These are phyloP conservation scores for Apostichopus californicus DNA, from an alignment of 35 echinoderm and acorn worm genomes.

Conservation along the genomic window DNA sequence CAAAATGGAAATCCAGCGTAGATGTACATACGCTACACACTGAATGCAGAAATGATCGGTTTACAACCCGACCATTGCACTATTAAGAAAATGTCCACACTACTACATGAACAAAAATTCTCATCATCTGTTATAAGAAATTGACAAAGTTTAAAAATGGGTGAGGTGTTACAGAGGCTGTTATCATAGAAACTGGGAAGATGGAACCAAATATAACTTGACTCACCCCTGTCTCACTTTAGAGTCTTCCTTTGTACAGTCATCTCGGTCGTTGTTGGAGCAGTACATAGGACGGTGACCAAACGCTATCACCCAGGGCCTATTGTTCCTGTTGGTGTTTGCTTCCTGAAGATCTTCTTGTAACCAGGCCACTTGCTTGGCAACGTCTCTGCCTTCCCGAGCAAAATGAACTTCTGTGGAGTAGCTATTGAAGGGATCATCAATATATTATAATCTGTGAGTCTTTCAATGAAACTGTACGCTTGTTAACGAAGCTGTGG, in stretches of 20 bases:
- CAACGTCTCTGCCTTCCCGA: constrained; percentile 3
- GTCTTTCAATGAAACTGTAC: not conserved
- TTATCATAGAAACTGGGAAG: too few relatives aligned
- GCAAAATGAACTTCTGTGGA: constrained; percentile 90
- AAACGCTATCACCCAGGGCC: constrained; percentile 89
- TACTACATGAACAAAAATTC: too few relatives aligned
- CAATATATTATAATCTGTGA: not conserved
- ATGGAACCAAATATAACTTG: too few relatives aligned
- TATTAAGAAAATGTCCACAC: too few relatives aligned
- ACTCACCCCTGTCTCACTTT: constrained; percentile 62
- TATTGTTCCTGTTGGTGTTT: constrained; percentile 51
- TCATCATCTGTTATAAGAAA: too few relatives aligned
- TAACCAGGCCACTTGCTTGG: constrained; percentile 70
- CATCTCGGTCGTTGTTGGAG: constrained; percentile 78
- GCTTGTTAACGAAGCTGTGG: too few relatives aligned
- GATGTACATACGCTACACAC: too few relatives aligned
- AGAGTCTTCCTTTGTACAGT: constrained; percentile 58
- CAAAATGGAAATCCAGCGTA: too few relatives aligned
- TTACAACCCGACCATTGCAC: too few relatives aligned
- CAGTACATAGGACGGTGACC: constrained; percentile 93
- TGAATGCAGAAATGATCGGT: too few relatives aligned
- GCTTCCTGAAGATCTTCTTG: constrained; percentile 62
- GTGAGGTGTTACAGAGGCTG: too few relatives aligned
- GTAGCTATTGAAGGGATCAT: constrained; percentile 54
- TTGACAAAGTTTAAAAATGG: too few relatives aligned